These are phyloP conservation scores for Acrobasis repandana DNA, from an alignment of 2,888 invertebrate species.

Conservation along the genomic window DNA sequence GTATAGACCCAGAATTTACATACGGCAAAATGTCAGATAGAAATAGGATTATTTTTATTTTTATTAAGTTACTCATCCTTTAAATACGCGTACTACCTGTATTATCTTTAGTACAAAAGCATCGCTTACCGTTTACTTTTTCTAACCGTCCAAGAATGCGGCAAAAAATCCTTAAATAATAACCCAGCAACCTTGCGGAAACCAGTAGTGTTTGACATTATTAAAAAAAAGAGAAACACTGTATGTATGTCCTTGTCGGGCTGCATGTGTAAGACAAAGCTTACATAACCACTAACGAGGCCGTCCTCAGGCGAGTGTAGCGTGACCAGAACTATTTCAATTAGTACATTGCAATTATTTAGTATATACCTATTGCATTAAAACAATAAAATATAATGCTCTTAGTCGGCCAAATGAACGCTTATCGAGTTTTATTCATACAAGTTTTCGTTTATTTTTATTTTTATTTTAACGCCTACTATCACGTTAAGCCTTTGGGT, in stretches of 20 bases:
- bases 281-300: constrained; percentile 59
- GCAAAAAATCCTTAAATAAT: background rate
- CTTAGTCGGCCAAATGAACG: background rate
- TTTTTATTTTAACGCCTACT: too few relatives aligned
- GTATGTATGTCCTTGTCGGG: constrained; percentile 56
- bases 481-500: too few relatives aligned
- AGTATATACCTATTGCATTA: constrained; percentile 44
- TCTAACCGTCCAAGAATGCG: background rate
- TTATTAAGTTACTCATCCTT: too few relatives aligned
- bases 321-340: constrained; percentile 58
- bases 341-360: constrained; percentile 46
- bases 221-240: background rate
- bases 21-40: too few relatives aligned
- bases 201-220: background rate
- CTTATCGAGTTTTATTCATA: background rate
- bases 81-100: too few relatives aligned
- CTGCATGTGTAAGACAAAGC: constrained; percentile 56
- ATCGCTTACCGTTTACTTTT: background rate
- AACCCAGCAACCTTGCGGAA: background rate
- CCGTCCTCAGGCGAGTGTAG: constrained; percentile 51
- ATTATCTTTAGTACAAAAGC: background rate
- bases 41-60: too few relatives aligned
- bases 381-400: constrained; percentile 19
- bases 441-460: background rate
- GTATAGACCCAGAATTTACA: too few relatives aligned